phyloP scores from a whole-genome alignment of 92 coral and sea anemone species.

The Scolanthus callimorphus region DNA sequence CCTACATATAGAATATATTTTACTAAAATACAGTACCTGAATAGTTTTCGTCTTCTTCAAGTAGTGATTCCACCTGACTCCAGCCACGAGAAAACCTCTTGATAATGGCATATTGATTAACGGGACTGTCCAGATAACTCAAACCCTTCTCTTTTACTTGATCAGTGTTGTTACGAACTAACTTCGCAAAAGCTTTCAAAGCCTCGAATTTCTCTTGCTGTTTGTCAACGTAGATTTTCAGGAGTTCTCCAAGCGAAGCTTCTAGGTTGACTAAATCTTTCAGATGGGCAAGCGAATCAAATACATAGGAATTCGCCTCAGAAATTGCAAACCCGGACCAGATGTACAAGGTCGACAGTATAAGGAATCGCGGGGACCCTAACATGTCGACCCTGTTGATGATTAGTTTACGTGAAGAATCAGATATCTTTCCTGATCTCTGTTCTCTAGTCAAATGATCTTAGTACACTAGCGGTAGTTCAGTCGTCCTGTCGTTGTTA shows the following conservation, averaged over 20 bases:
- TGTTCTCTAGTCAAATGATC: no score
- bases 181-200: conserved; percentile 45
- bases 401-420: no score
- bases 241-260: conserved; percentile 40
- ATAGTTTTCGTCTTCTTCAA: conserved; percentile 23
- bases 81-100: conserved; percentile 67
- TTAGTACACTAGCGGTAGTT: no score
- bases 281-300: conserved; percentile 74
- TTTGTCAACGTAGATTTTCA: conserved; percentile 42
- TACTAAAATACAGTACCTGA: no score
- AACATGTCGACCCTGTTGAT: conserved; percentile 16
- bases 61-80: conserved; percentile 36
- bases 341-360: conserved; percentile 4
- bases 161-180: conserved; percentile 35
- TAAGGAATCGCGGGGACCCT: conserved; percentile 3
- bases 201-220: conserved; percentile 43
- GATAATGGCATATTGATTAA: conserved; percentile 31
- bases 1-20: no score
- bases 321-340: neutral
- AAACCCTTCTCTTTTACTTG: conserved; percentile 30
- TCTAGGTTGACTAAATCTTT: conserved; percentile 69
- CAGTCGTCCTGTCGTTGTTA: no score
- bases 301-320: conserved; percentile 18
- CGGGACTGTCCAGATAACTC: conserved; percentile 37
- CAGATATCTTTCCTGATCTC: no score